phyloP scores from a whole-genome alignment of 64 coral and sea anemone species.

The Dendronephthya gigantea region DNA sequence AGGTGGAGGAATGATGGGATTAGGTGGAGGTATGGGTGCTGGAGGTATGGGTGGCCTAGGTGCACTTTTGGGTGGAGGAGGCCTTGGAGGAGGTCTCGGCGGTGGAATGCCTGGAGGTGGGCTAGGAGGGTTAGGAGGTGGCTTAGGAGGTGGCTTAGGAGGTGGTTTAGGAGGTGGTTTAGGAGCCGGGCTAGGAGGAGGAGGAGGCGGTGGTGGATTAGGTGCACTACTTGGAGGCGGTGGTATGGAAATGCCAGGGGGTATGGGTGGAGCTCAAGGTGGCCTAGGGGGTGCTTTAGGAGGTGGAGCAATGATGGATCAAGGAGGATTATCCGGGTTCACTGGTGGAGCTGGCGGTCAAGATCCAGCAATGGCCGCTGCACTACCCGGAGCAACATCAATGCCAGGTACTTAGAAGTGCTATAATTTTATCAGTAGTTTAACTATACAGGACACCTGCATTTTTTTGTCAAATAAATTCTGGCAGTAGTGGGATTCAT shows the following conservation, averaged over 20 bases:
- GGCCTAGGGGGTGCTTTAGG: not conserved
- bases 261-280: not conserved
- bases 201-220: not conserved
- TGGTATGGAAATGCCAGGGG: not conserved
- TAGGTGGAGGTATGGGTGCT: conserved; percentile 3
- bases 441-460: too few species aligned
- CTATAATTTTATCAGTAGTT: too few species aligned
- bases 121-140: not conserved
- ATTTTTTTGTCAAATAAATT: too few species aligned
- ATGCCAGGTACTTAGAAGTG: not conserved
- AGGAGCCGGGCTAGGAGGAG: not conserved
- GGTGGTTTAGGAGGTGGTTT: not conserved
- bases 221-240: not conserved
- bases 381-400: not conserved
- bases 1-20: not conserved
- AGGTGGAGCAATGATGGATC: conserved; percentile 5
- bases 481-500: too few species aligned
- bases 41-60: not conserved
- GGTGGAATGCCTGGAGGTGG: not conserved
- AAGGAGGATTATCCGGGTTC: not conserved
- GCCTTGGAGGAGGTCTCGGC: not conserved
- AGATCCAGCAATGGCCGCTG: not conserved
- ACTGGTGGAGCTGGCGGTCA: not conserved
- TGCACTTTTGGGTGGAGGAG: not conserved
- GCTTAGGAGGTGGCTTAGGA: not conserved